Evolutionary conservation across 2,888 invertebrate genomes (phyloP), one percentile per base, ranked within the genome.

Genomic region (Cetonia aurata): DNA sequence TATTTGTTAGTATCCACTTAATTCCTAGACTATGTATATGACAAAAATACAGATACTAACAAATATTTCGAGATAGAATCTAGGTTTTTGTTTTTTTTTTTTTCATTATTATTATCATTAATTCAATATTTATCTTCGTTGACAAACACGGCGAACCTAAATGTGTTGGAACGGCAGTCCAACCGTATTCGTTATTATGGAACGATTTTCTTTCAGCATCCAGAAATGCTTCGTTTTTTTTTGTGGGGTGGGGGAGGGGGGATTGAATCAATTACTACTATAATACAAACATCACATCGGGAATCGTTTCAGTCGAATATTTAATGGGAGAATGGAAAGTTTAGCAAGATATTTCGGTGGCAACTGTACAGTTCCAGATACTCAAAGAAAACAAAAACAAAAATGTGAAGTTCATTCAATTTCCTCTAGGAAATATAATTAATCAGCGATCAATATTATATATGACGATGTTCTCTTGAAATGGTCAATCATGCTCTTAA

Each of bases 1-100:
- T 52, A 60, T 69, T 59, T 69, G 69, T 69, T 52, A 52, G 59
- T 69, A 69, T 60, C 69, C n/a, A 13, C 67, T 67, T 56, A 55
- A 6, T 31, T 55, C 33, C 44, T 56, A 55, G 41, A 65, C 50
- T 56, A 56, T 56, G 12, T 44, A 44, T 55, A 55, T 56, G 31
- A 67, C 56, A 67, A 56, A 68, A 52, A 52, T 53, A 41, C 67
- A 48, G 67, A 67, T 55, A 67, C 67, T 67, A 67, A 67, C 67
- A 67, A 67, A 67, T 56, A 55, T 13, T 33, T 62, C 31, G 48
- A 62, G 25, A 62, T 56, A 56, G 56, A 62, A 62, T 46, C 31
- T 48, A 62, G 42, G n/a, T 48, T 48, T 46, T 48, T 33, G 31
- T 31, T 62, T 42, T 17, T 44, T 44, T 25, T 46, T 15, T 62